Conservation (phyloP, 2,797 vertebrate species). For the Masticophis lateralis region DNA sequence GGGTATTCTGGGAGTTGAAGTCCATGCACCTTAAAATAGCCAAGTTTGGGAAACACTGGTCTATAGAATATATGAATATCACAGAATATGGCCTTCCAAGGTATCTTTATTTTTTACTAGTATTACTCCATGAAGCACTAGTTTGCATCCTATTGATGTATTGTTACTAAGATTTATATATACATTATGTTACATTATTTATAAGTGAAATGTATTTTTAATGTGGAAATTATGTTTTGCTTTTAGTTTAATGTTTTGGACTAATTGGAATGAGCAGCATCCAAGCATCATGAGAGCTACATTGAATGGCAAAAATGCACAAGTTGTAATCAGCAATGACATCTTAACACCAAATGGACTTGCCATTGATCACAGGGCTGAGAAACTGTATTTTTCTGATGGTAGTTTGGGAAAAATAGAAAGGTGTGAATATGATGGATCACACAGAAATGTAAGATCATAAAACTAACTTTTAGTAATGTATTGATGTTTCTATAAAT, state of each 20-base stretch:
- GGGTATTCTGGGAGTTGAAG: no score
- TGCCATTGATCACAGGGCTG: slow-evolving; percentile 91
- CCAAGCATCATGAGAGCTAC: slow-evolving; percentile 96
- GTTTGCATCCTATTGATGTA: neutral
- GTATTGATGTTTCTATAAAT: neutral
- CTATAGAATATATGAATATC: neutral
- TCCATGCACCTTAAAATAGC: no score
- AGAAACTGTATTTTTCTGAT: slow-evolving; percentile 98
- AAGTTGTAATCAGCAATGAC: slow-evolving; percentile 87
- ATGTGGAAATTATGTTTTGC: slow-evolving; percentile 17
- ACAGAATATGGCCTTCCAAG: neutral
- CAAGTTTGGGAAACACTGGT: neutral
- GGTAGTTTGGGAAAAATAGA: slow-evolving; percentile 95
- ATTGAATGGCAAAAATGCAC: slow-evolving; percentile 87
- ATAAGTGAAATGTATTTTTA: neutral
- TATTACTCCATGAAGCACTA: neutral
- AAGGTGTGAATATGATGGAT: slow-evolving; percentile 95
- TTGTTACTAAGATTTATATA: neutral
- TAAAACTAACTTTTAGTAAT: neutral
- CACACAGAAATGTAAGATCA: slow-evolving; percentile 82
- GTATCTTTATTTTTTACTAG: neutral
- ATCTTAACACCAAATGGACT: slow-evolving; percentile 96
- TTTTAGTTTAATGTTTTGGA: slow-evolving; percentile 97
- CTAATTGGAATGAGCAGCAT: slow-evolving; percentile 98
- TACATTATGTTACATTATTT: neutral